Evolutionary conservation across 2,888 invertebrate genomes (phyloP), one percentile per base, ranked within the genome.

Genomic region (Chouioia cunea): DNA sequence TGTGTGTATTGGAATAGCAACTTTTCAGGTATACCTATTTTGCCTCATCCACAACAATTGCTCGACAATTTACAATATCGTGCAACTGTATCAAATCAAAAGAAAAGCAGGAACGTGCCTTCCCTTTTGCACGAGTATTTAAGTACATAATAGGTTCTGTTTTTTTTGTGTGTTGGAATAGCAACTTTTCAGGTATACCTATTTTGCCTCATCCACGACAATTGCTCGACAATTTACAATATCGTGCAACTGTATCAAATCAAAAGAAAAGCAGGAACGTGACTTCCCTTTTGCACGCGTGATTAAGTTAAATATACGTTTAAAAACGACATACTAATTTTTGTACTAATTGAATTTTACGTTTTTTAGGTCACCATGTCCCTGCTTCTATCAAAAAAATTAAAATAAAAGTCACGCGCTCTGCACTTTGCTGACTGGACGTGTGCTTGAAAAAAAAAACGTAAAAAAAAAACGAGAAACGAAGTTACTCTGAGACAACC

Each of bases 381-480:
- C 59, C 67, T 71, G 67, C 48, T 59, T 67, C 22, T 16, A 18
- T 43, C 23, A 12, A 43, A 47, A 56, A 66, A 43, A 4, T 12
- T n/a, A 56, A 54, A 71, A 43, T 52, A 53, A 63, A 67, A 36
- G 22, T 63, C 27, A 53, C 56, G 23, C 68, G 57, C 68, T 69
- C 72, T 72, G 72, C 72, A 72, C 68, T 72, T 72, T 62, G 50
- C 54, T 52, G 12, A 56, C 48, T 65, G 63, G 43, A 50, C 6
- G 23, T 18, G 43, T 65, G 18, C 53, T n/a, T 43, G 27, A 18
- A 47, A 57, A 20, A 14, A 23, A 15, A 58, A 46, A 27, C 20
- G 27, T 52, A 20, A 2, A 43, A 46, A 50, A 1, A 44, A 63
- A 69, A 53, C 22, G 18, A 53, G 12, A 58, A 20, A 23, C 15